Conservation (phyloP, 1,140 invertebrate species). For the Steinernema khuongi region DNA sequence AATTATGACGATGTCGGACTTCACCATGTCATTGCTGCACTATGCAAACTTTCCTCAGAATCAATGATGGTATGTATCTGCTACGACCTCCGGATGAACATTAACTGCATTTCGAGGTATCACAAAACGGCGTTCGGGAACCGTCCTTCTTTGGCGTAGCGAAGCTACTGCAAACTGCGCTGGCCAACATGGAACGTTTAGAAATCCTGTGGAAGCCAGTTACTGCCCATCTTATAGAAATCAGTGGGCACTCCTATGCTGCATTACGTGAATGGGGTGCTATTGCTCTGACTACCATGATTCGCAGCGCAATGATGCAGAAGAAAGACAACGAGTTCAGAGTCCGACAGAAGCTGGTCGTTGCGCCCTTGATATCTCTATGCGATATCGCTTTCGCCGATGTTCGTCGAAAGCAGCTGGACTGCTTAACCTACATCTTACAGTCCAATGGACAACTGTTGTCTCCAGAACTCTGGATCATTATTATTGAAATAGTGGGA, state of each 20-base stretch:
- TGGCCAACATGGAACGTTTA: slow-evolving; percentile 85
- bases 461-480: slow-evolving; percentile 80
- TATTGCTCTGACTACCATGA: slow-evolving; percentile 87
- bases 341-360: slow-evolving; percentile 63
- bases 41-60: slow-evolving; percentile 90
- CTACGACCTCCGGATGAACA: slow-evolving; percentile 69
- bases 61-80: slow-evolving; percentile 83
- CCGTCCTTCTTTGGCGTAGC: slow-evolving; percentile 94
- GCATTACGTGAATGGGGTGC: slow-evolving; percentile 94
- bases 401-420: slow-evolving; percentile 85
- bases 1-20: slow-evolving; percentile 81
- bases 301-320: slow-evolving; percentile 74
- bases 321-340: slow-evolving; percentile 61
- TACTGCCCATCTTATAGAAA: slow-evolving; percentile 90
- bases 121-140: slow-evolving; percentile 65
- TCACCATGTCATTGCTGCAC: slow-evolving; percentile 89
- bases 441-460: slow-evolving; percentile 84
- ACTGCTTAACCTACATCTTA: slow-evolving; percentile 84
- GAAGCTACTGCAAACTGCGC: slow-evolving; percentile 87
- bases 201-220: slow-evolving; percentile 90
- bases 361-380: slow-evolving; percentile 81
- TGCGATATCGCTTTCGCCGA: slow-evolving; percentile 81
- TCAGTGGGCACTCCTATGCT: slow-evolving; percentile 86
- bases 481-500: slow-evolving; percentile 85
- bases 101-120: slow-evolving; percentile 20